Evolutionary conservation across 2,888 invertebrate species (phyloP).

Genomic region (Troides aeacus): DNA sequence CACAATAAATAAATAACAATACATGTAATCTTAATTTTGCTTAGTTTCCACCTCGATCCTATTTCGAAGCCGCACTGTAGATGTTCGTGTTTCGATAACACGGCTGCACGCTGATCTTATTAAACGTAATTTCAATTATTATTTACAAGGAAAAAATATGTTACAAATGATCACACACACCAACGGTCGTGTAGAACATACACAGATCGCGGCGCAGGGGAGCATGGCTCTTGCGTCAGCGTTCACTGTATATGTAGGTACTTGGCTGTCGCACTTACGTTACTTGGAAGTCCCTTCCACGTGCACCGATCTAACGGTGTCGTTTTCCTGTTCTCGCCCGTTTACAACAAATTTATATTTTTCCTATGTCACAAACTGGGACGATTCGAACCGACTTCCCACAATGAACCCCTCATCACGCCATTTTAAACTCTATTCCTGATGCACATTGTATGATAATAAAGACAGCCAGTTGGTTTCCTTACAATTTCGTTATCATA

Average conservation of each 20-base stretch:
- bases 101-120: too few species aligned
- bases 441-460: constrained; percentile 13
- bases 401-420: not conserved
- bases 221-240: constrained; percentile 39
- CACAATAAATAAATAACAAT: too few species aligned
- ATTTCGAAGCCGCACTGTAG: too few species aligned
- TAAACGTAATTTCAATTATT: not conserved
- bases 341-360: constrained; percentile 55
- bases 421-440: constrained; percentile 20
- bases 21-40: too few species aligned
- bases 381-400: constrained; percentile 24
- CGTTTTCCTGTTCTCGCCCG: constrained; percentile 57
- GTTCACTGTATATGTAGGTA: constrained; percentile 40
- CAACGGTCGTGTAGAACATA: constrained; percentile 45
- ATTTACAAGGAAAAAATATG: constrained; percentile 52
- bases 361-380: constrained; percentile 38
- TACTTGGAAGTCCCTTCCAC: constrained; percentile 63
- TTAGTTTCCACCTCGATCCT: too few species aligned
- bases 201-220: constrained; percentile 38
- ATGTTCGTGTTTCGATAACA: too few species aligned
- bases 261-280: constrained; percentile 40
- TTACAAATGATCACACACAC: constrained; percentile 35
- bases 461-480: constrained; percentile 31
- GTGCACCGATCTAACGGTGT: constrained; percentile 53
- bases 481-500: constrained; percentile 53